Evolutionary conservation across 2,113 vertebrate genomes (phyloP).

Genomic region (Cardinalis cardinalis): DNA sequence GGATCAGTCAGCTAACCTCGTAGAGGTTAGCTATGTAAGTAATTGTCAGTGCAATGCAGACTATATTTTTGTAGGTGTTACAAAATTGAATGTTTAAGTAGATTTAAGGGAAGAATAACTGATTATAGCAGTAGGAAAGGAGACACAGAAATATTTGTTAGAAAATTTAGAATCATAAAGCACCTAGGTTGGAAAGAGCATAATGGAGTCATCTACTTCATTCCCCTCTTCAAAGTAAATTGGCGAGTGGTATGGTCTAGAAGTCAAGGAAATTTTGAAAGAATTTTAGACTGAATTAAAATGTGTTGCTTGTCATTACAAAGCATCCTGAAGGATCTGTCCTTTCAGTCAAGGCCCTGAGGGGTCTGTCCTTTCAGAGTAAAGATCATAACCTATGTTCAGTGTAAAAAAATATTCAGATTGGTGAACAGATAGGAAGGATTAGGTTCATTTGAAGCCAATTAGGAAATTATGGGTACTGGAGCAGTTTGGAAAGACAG

Average conservation of each 20-base stretch:
- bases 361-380: not conserved
- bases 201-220: not conserved
- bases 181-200: fast-evolving
- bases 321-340: not conserved
- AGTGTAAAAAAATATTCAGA: not conserved
- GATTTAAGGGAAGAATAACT: not conserved
- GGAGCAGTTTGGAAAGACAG: not conserved
- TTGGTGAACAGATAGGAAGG: not conserved
- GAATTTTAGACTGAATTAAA: not conserved
- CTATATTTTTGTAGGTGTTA: not conserved
- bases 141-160: not conserved
- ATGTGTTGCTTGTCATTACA: not conserved
- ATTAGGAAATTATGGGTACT: not conserved
- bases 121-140: not conserved
- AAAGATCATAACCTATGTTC: not conserved
- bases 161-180: not conserved
- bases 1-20: not conserved
- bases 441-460: not conserved
- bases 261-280: not conserved
- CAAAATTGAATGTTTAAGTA: not conserved
- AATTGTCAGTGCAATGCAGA: not conserved
- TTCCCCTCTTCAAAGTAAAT: not conserved
- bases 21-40: not conserved
- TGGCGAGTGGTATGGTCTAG: not conserved
- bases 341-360: not conserved